Evolutionary conservation across 2,113 vertebrate species (phyloP).

Genomic region (Lepisosteus oculatus): DNA sequence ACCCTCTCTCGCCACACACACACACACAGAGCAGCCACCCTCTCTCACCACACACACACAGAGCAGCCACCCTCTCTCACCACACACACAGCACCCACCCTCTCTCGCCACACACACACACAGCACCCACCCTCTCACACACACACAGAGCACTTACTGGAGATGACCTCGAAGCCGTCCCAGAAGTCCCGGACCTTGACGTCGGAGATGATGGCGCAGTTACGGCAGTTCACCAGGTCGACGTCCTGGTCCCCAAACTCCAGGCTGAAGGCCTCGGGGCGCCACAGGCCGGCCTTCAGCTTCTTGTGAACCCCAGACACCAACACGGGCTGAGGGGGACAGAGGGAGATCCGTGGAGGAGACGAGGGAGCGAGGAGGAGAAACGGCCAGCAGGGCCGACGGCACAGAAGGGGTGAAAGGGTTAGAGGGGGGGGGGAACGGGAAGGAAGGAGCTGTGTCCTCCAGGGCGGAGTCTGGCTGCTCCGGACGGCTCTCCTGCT

Average conservation of each 20-base stretch:
- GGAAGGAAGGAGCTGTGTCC: too few relatives aligned
- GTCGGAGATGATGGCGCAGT: slow-evolving; percentile 95
- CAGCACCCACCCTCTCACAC: too few relatives aligned
- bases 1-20: too few relatives aligned
- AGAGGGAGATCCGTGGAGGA: not conserved
- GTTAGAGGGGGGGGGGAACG: too few relatives aligned
- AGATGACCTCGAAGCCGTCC: slow-evolving; percentile 61
- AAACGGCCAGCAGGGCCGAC: not conserved
- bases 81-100: slow-evolving; percentile 62
- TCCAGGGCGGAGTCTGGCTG: too few relatives aligned
- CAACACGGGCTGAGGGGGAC: slow-evolving; percentile 81
- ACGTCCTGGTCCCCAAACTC: slow-evolving; percentile 98
- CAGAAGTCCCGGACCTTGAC: slow-evolving; percentile 46
- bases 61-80: too few relatives aligned
- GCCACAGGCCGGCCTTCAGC: slow-evolving; percentile 85
- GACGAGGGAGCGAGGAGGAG: not conserved
- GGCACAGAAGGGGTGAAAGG: not conserved
- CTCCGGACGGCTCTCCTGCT: too few relatives aligned
- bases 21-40: not conserved
- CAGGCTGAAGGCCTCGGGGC: slow-evolving; percentile 89
- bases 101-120: too few relatives aligned
- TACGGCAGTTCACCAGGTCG: slow-evolving; percentile 97
- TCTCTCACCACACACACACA: not conserved
- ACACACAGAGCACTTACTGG: slow-evolving; percentile 71
- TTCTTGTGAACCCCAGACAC: slow-evolving; percentile 95